A percentile compares a stretch with the other conserved stretches of the same genome.
phyloP scores from a whole-genome alignment of 2,888 invertebrate genomes.

The Mimachlamys varia region DNA sequence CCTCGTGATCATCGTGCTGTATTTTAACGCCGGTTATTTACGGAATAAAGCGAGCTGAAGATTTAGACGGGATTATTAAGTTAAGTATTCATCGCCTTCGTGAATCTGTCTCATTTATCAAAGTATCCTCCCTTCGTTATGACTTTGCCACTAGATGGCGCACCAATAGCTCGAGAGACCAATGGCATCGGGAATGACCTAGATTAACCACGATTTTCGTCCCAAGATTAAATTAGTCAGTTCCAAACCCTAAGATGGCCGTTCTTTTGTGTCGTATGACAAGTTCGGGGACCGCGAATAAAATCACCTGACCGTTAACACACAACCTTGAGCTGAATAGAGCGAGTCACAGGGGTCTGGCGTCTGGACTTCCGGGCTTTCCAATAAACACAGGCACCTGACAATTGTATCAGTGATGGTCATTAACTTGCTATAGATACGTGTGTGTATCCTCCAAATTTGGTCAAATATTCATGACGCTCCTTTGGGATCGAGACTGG shows the following conservation, averaged over 20 bases:
- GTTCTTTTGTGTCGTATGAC: neutral
- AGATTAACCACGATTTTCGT: neutral
- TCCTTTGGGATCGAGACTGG: neutral
- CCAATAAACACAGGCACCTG: neutral
- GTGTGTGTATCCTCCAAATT: neutral
- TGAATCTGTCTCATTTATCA: slow-evolving; percentile 10
- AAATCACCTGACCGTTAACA: neutral
- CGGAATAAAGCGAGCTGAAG: neutral
- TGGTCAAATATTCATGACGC: neutral
- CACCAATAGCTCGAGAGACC: neutral
- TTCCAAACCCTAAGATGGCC: neutral
- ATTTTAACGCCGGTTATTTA: neutral
- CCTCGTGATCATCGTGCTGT: neutral
- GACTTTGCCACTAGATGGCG: neutral
- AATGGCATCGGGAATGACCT: neutral
- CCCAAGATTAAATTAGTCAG: neutral
- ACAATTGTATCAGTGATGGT: neutral
- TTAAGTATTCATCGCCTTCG: neutral
- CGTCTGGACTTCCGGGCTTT: neutral
- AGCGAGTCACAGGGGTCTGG: neutral
- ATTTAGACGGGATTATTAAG: neutral
- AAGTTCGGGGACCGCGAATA: neutral
- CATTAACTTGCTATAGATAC: neutral
- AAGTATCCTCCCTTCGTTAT: slow-evolving; percentile 1
- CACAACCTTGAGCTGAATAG: neutral